These are phyloP conservation scores for Falco concolor DNA, from an alignment of 2,797 vertebrate species.

Conservation along the genomic window DNA sequence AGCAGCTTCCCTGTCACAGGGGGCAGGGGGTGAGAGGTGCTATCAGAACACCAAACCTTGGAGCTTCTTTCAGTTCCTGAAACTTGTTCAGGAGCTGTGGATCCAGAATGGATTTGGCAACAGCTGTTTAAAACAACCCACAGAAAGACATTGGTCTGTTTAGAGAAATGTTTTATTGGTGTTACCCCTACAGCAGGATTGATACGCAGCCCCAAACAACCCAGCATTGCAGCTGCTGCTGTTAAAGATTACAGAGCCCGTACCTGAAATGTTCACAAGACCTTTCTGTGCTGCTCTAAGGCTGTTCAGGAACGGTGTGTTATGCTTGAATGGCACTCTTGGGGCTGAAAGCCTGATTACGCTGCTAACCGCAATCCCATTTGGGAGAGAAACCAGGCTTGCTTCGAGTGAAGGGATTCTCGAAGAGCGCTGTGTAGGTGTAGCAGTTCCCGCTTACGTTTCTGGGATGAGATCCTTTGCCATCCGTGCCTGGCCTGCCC, in stretches of 20 bases:
- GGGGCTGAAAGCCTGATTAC: background rate
- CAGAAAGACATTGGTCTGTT: background rate
- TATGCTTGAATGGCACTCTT: background rate
- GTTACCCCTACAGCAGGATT: background rate
- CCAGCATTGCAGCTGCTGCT: background rate
- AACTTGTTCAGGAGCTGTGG: background rate
- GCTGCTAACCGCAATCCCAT: background rate
- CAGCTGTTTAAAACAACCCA: background rate
- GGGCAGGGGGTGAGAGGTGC: background rate
- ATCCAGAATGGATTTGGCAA: background rate
- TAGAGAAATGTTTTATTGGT: conserved; percentile 30
- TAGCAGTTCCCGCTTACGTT: background rate
- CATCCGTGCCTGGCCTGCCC: background rate
- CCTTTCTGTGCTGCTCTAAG: background rate
- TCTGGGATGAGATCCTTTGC: background rate
- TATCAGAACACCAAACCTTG: background rate
- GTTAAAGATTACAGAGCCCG: background rate
- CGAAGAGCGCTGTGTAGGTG: accelerated
- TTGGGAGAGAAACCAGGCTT: background rate
- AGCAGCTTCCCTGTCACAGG: background rate
- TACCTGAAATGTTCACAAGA: background rate
- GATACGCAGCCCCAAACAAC: background rate
- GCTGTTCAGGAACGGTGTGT: accelerated
- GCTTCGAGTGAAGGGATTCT: background rate
- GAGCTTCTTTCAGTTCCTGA: background rate